A percentile compares a stretch with the other conserved stretches of the same genome.
Conservation (phyloP, 2,888 invertebrate genomes). For the Mallateleia sp. region DNA sequence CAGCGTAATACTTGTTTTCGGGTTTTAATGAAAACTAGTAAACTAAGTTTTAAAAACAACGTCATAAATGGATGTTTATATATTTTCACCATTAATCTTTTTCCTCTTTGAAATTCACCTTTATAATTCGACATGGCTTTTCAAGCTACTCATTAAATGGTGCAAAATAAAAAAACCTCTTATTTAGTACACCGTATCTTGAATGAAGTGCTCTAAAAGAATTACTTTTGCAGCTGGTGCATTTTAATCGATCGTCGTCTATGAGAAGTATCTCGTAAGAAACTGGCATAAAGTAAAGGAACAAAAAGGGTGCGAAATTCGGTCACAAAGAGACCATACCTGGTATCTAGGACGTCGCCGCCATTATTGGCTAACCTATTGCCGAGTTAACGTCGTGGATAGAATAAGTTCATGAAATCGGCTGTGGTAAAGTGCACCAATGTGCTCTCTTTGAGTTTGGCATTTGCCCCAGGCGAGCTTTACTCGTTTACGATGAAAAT, state of each 20-base stretch:
- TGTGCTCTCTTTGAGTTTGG: conserved; percentile 49
- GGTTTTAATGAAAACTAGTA: too few species aligned
- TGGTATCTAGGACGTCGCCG: conserved; percentile 53
- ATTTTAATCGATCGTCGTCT: conserved; percentile 30
- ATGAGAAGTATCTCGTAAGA: conserved; percentile 3
- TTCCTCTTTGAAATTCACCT: too few species aligned
- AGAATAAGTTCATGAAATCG: conserved; percentile 67
- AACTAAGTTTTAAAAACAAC: too few species aligned
- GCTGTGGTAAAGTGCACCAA: conserved; percentile 40
- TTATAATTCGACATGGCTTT: too few species aligned
- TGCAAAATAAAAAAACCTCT: background rate
- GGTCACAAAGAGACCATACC: conserved; percentile 44
- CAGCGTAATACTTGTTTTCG: too few species aligned
- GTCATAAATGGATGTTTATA: too few species aligned
- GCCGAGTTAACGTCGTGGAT: conserved; percentile 62
- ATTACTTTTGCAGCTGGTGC: background rate
- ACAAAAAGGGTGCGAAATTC: conserved; percentile 48
- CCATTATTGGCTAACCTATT: conserved; percentile 68
- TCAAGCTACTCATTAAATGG: too few species aligned
- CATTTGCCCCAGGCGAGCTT: conserved; percentile 49
- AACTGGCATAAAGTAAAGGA: conserved; percentile 42
- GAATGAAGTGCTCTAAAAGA: background rate
- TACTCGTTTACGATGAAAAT: conserved; percentile 25
- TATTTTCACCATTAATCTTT: too few species aligned
- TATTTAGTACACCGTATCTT: background rate